Evolutionary conservation across 2,797 vertebrate species (phyloP).

Genomic region (Leuciscus waleckii): DNA sequence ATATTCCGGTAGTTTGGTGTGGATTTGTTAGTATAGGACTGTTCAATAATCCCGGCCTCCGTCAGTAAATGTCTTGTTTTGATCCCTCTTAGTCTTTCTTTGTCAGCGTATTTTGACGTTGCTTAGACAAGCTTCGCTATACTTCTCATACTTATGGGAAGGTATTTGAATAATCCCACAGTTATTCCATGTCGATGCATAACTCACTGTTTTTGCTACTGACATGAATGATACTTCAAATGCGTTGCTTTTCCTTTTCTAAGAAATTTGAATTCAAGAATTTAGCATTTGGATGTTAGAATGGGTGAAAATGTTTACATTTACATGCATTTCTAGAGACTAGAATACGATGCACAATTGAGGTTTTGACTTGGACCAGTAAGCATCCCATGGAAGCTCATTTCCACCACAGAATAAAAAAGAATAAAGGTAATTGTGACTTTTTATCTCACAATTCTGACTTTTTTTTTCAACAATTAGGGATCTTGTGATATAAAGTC

Average conservation of each 20-base stretch:
- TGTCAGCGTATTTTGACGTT: background rate
- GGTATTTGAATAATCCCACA: constrained; percentile 6
- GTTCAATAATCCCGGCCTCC: background rate
- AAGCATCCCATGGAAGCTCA: no score
- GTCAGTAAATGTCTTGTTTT: background rate
- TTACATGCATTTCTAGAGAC: background rate
- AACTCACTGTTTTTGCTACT: background rate
- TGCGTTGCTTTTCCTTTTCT: background rate
- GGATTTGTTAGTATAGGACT: background rate
- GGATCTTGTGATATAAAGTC: no score
- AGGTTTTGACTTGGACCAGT: background rate
- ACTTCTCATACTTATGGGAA: background rate
- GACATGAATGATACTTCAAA: background rate
- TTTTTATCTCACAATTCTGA: no score
- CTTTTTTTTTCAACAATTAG: no score
- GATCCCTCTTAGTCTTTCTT: background rate
- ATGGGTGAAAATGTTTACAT: background rate
- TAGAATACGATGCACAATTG: no score
- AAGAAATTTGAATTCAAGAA: background rate
- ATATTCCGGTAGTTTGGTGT: background rate
- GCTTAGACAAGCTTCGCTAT: background rate
- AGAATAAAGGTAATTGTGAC: no score
- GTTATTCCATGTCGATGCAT: background rate
- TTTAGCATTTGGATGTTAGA: background rate
- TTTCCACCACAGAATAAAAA: no score